These are phyloP conservation scores for Proterorhinus semilunaris DNA, from an alignment of 2,113 vertebrate genomes.

Conservation along the genomic window DNA sequence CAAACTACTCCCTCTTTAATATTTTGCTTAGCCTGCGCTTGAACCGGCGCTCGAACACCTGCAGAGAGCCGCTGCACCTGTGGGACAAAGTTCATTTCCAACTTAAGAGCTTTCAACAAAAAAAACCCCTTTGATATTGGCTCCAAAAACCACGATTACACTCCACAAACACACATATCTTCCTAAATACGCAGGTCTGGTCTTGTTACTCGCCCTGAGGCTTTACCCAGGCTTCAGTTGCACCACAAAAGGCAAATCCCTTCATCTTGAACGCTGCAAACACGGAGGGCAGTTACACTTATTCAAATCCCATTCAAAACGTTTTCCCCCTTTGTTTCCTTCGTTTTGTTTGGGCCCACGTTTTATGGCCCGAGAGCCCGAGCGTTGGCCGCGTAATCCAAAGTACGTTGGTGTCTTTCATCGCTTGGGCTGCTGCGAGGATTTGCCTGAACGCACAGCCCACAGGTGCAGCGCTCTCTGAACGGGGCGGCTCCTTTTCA, in stretches of 20 bases:
- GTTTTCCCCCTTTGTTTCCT: not conserved
- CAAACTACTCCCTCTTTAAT: too few species aligned
- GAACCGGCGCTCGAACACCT: too few species aligned
- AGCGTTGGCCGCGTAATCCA: not conserved
- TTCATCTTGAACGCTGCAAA: not conserved
- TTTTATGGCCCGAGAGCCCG: not conserved
- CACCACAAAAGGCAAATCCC: not conserved
- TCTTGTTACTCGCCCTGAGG: not conserved
- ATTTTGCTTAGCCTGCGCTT: too few species aligned
- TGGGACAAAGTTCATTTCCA: not conserved
- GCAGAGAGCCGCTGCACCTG: not conserved
- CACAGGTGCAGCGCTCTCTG: conserved; percentile 42
- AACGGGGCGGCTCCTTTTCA: conserved; percentile 14
- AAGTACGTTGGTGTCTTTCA: conserved; percentile 22
- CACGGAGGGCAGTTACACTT: not conserved
- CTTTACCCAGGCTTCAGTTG: not conserved
- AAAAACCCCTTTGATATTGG: not conserved
- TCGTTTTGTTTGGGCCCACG: conserved; percentile 8
- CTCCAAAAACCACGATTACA: not conserved
- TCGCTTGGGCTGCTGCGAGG: not conserved
- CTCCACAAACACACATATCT: not conserved
- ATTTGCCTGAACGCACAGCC: conserved; percentile 18
- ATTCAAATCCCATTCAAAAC: conserved; percentile 9
- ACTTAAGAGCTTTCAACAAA: too few species aligned
- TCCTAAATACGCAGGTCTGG: not conserved